These are phyloP conservation scores for Sarotherodon lohbergeri DNA, from an alignment of 2,113 vertebrate species.

Conservation along the genomic window DNA sequence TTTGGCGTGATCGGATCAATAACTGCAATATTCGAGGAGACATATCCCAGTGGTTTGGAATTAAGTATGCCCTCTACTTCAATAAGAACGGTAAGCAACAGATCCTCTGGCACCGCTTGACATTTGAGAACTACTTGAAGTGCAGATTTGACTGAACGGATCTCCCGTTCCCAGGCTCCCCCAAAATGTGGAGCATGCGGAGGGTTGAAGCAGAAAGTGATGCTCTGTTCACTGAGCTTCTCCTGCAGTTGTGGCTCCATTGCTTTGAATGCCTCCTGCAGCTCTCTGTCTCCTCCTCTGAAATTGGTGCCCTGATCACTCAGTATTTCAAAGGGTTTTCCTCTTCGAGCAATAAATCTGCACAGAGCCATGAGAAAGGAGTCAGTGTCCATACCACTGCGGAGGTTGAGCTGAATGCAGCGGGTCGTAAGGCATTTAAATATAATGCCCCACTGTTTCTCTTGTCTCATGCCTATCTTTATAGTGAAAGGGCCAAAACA, in stretches of 20 bases:
- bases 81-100: too few species aligned
- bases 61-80: too few species aligned
- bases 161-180: background rate
- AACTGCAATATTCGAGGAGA: too few species aligned
- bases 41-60: too few species aligned
- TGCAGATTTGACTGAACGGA: background rate
- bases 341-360: too few species aligned
- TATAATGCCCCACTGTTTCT: background rate
- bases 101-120: background rate
- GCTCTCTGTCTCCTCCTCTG: background rate
- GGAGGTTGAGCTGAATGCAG: too few species aligned
- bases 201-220: background rate
- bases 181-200: background rate
- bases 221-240: background rate
- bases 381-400: too few species aligned
- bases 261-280: background rate
- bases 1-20: too few species aligned
- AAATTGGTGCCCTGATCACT: too few species aligned
- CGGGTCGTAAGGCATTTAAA: too few species aligned
- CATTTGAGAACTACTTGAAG: fast-evolving
- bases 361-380: too few species aligned
- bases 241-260: fast-evolving
- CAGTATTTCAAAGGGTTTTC: too few species aligned
- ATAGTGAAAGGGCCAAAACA: background rate
- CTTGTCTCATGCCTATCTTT: background rate